Conservation (phyloP, 2,888 invertebrate species). For the Agrochola litura region DNA sequence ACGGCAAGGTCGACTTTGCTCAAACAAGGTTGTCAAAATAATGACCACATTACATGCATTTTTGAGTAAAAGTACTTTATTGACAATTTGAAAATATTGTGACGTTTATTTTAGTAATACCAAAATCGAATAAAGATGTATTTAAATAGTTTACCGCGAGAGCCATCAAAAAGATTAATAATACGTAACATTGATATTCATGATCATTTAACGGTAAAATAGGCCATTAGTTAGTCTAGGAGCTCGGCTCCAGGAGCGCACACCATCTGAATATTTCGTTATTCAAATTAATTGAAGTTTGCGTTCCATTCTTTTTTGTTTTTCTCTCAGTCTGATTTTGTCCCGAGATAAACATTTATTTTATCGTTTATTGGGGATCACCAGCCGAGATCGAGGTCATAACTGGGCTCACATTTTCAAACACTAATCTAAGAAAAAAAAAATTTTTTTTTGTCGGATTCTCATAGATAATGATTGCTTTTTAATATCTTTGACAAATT, state of each 20-base stretch:
- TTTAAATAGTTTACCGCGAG: slow-evolving; percentile 49
- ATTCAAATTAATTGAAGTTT: slow-evolving; percentile 60
- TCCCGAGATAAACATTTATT: slow-evolving; percentile 5
- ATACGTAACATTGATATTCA: slow-evolving; percentile 63
- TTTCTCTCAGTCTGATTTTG: background rate
- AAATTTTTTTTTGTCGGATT: too few species aligned
- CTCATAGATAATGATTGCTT: too few species aligned
- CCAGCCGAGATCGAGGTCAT: background rate
- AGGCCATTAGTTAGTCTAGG: slow-evolving; percentile 59
- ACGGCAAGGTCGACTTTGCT: too few species aligned
- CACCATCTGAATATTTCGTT: slow-evolving; percentile 53
- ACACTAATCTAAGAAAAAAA: background rate
- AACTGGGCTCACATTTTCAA: background rate
- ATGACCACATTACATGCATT: too few species aligned
- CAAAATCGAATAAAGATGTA: slow-evolving; percentile 53
- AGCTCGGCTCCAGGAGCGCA: slow-evolving; percentile 47
- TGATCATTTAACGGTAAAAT: slow-evolving; percentile 57
- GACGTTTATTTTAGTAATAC: slow-evolving; percentile 13
- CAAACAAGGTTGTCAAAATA: too few species aligned
- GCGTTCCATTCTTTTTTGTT: slow-evolving; percentile 13
- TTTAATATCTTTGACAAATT: background rate
- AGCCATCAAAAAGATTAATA: slow-evolving; percentile 54
- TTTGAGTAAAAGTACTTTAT: too few species aligned
- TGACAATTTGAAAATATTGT: background rate
- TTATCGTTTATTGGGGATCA: background rate